Evolutionary conservation across 2,888 invertebrate genomes (phyloP), one percentile per base, ranked within the genome.

Genomic region (Meta bourneti): DNA sequence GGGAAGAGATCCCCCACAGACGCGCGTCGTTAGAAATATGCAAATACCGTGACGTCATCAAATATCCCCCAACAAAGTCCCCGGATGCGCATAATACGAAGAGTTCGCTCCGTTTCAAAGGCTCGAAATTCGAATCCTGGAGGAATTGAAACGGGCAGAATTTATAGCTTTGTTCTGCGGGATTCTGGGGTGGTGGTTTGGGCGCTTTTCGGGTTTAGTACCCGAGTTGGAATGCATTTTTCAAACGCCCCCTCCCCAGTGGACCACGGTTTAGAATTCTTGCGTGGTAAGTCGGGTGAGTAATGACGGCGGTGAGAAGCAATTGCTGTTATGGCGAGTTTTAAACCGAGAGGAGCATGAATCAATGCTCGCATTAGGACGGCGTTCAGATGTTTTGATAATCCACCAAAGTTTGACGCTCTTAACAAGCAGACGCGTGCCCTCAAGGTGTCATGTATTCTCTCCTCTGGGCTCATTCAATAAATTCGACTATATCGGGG

Each of bases 41-140:
- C 87, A 87, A 87, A 87, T 87, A 78, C 80, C 61, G 61, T 87
- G 87, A 87, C 87, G 79, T 87, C 87, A 87, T 87, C 87, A 80
- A 71, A 80, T 72, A 72, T 49, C 54, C 79, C 34, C 8, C 19
- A 9, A 61, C 61, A 74, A 84, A 74, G 61, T 84, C 87, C 87
- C 87, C n/a, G 20, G 87, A 49, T 51, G 79, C 71, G 72, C 87
- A 87, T 87, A 79, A 87, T 80, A 71, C 80, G 72, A 80, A 87
- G 80, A 72, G 80, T 86, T 77, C 69, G 54, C 77, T 48, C 8
- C 77, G 49, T 71, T 69, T 13, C 52, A 54, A 84, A 78, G 78
- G 74, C 78, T 78, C 34, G 54, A 79, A 80, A 87, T 80, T 80
- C 72, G 87, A 80, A 72, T 80, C 87, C 87, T 80, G 16, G 79